phyloP scores from a whole-genome alignment of 2,797 vertebrate genomes.

The Leptoclinus maculatus region DNA sequence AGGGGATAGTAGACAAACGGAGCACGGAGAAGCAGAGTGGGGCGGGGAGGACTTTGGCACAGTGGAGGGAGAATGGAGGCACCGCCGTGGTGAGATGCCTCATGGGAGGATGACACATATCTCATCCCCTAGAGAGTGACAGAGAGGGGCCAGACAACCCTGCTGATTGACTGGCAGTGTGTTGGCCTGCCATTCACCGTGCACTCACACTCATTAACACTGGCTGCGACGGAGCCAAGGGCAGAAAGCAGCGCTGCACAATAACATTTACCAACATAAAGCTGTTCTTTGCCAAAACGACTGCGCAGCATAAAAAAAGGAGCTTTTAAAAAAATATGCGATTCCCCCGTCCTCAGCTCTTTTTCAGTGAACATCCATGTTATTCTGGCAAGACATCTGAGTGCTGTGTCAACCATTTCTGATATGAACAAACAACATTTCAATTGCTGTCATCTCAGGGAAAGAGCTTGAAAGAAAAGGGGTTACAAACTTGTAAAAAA shows the following conservation, averaged over 20 bases:
- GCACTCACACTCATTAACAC: slow-evolving; percentile 64
- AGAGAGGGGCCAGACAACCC: slow-evolving; percentile 59
- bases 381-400: slow-evolving; percentile 62
- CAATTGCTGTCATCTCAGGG: slow-evolving; percentile 13
- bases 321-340: slow-evolving; percentile 29
- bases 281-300: slow-evolving; percentile 37
- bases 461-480: slow-evolving; percentile 29
- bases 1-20: slow-evolving; percentile 28
- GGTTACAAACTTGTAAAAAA: neutral
- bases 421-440: slow-evolving; percentile 47
- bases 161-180: slow-evolving; percentile 75
- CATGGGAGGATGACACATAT: slow-evolving; percentile 69
- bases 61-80: slow-evolving; percentile 36
- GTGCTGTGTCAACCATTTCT: slow-evolving; percentile 36
- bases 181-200: slow-evolving; percentile 73
- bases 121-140: slow-evolving; percentile 61
- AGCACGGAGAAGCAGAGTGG: slow-evolving; percentile 27
- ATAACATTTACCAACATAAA: slow-evolving; percentile 43
- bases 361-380: slow-evolving; percentile 38
- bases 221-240: slow-evolving; percentile 55
- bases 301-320: slow-evolving; percentile 29
- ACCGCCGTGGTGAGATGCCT: slow-evolving; percentile 47
- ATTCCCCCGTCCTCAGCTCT: slow-evolving; percentile 32
- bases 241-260: slow-evolving; percentile 51
- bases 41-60: slow-evolving; percentile 29